Conservation (phyloP, 2,888 invertebrate genomes). For the Rhingia rostrata region DNA sequence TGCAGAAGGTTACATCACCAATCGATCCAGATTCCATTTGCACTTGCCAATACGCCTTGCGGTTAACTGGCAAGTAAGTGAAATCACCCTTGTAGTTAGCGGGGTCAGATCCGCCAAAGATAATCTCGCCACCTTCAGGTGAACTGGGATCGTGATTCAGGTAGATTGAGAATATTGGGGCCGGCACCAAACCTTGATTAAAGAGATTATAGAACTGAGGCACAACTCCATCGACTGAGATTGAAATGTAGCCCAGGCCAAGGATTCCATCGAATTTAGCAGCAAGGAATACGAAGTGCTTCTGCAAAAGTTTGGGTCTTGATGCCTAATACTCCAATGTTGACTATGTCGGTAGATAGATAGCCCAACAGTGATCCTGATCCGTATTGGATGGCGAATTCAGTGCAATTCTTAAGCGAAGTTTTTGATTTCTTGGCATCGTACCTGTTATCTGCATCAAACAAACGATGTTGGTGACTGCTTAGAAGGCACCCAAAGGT, state of each 20-base stretch:
- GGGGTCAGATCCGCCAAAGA: constrained; percentile 97
- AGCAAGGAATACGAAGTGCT: constrained; percentile 95
- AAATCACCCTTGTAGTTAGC: constrained; percentile 93
- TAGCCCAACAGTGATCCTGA: constrained; percentile 98
- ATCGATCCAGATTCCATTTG: constrained; percentile 90
- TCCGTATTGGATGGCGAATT: constrained; percentile 96
- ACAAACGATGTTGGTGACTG: constrained; percentile 97
- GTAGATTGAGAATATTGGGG: constrained; percentile 97
- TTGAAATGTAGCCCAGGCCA: constrained; percentile 94
- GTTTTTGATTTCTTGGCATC: constrained; percentile 92
- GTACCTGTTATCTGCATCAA: constrained; percentile 98
- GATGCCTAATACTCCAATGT: constrained; percentile 88
- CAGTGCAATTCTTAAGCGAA: constrained; percentile 94
- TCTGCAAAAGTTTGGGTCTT: constrained; percentile 96
- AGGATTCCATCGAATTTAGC: constrained; percentile 99
- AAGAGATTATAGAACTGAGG: constrained; percentile 97
- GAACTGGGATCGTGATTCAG: constrained; percentile 91
- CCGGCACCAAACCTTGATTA: constrained; percentile 87
- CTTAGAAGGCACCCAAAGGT: constrained; percentile 99
- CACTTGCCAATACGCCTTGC: constrained; percentile 98
- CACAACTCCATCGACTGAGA: constrained; percentile 94
- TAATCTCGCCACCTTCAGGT: constrained; percentile 92
- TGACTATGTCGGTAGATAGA: constrained; percentile 94
- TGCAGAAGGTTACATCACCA: constrained; percentile 86
- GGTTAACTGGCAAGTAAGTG: constrained; percentile 93